Base-by-base conservation (phyloP, 2,888 invertebrate species). In the Amitus sp. region DNA sequence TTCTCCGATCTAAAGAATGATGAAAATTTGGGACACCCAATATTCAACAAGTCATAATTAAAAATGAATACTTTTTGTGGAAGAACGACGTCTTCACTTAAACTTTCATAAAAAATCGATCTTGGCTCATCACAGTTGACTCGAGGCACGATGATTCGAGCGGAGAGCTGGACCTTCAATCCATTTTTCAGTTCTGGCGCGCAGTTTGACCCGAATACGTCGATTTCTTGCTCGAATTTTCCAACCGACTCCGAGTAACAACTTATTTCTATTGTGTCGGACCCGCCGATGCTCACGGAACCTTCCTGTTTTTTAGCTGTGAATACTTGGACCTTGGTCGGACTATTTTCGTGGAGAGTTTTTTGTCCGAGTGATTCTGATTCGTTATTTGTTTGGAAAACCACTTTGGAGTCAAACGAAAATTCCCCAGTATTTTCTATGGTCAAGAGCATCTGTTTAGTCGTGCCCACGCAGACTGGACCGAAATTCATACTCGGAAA, bases 371-470 rank as follows among this genome's bases (percentile, higher is more conserved):
- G 17, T 42, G 15, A 20, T 23, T 12, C 37, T n/a, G 13, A 12
- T 9, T 37, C 6, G 12, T 47, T 20, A 20, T 34, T 3, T 12
- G 9, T 4, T 20, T 6, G 13, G 1, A 27, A 18, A 12, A 9
- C 33, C 19, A 40, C 7, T 18, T 40, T 40, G 18, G 18, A 87
- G 0, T 83, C 83, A 9, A 87, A 84, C 0, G 86, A 84, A 72
- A 87, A 88, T 74, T 84, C 84, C 61, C 89, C 89, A 0, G 80
- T 86, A 72, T 89, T 89, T 66, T 85, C 86, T 18, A 89, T 74
- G 51, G 85, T 84, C 0, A 89, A 83, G 17, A 85, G 84, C 72
- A 86, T 83, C n/a, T 76, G 79, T 54, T 86, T 85, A 18, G 82
- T 82, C 5, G 83, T 84, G 6, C 84, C 85, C 4, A 88, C 82